Percentiles rank a stretch among this genome's conserved stretches.
Conservation (phyloP, 2,797 vertebrate genomes). For the Calcarius lapponicus region DNA sequence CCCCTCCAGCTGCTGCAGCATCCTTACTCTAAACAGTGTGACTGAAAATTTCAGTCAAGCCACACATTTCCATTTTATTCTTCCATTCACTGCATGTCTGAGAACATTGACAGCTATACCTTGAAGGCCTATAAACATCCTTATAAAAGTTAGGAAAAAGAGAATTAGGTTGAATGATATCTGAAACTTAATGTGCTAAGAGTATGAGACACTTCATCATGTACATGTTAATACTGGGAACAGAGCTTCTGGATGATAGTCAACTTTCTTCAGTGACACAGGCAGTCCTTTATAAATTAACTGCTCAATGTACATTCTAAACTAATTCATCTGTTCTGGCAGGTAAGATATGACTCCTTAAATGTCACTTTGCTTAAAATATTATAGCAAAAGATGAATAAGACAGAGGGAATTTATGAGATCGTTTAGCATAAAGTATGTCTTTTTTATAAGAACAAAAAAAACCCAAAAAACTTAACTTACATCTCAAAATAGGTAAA, state of each 20-base stretch:
- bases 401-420: conserved; percentile 42
- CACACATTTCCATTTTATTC: background rate
- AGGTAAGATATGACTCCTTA: conserved; percentile 50
- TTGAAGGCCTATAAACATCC: background rate
- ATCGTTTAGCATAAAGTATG: conserved; percentile 25
- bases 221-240: background rate
- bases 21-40: background rate
- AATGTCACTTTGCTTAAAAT: conserved; percentile 60
- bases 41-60: background rate
- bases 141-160: background rate
- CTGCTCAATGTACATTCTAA: conserved; percentile 3
- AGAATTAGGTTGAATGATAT: conserved; percentile 11
- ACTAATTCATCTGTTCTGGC: conserved; percentile 38
- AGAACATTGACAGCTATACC: background rate
- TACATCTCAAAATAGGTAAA: conserved; percentile 20
- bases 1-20: background rate
- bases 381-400: conserved; percentile 37
- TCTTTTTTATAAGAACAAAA: background rate
- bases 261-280: conserved; percentile 10
- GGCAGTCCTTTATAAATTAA: conserved; percentile 43
- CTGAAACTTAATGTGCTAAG: conserved; percentile 6
- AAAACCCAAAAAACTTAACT: background rate
- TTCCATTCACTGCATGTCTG: background rate
- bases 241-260: background rate
- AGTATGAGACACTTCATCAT: conserved; percentile 28